phyloP scores from a whole-genome alignment of 2,797 vertebrate species.

The Trematomus bernacchii region DNA sequence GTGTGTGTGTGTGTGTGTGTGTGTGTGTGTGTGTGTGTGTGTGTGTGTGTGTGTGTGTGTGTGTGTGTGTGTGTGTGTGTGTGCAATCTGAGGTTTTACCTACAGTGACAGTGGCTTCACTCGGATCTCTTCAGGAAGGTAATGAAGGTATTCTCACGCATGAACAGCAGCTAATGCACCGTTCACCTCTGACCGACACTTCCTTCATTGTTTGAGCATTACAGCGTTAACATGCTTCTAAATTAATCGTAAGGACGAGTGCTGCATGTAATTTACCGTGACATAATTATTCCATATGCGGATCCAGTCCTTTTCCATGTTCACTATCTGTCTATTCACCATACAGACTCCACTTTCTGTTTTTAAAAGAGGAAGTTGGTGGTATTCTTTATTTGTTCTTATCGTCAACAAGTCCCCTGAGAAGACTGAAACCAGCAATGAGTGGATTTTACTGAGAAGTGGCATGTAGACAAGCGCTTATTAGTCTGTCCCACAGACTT shows the following conservation, averaged over 20 bases:
- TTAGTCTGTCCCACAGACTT: not conserved
- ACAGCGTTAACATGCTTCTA: constrained; percentile 24
- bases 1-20: constrained; percentile 12
- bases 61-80: not conserved
- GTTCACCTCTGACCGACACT: constrained; percentile 50
- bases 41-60: not conserved
- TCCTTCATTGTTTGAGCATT: constrained; percentile 43
- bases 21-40: constrained; percentile 12
- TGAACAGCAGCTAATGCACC: constrained; percentile 47
- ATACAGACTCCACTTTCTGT: constrained; percentile 12
- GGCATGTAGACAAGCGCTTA: not conserved
- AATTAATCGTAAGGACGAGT: constrained; percentile 35
- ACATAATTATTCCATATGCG: constrained; percentile 43
- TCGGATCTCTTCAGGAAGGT: constrained; percentile 19
- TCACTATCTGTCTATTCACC: constrained; percentile 28
- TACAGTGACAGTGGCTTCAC: constrained; percentile 40
- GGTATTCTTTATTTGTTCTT: not conserved
- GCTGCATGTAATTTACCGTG: constrained; percentile 31
- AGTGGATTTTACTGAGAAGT: not conserved
- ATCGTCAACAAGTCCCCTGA: not conserved
- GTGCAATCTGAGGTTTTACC: constrained; percentile 37
- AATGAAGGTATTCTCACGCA: constrained; percentile 48
- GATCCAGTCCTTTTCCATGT: constrained; percentile 16
- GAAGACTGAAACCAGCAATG: not conserved
- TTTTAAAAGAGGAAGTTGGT: constrained; percentile 7